phyloP scores from a whole-genome alignment of 1,140 invertebrate genomes.

The Diploscapter pachys region DNA sequence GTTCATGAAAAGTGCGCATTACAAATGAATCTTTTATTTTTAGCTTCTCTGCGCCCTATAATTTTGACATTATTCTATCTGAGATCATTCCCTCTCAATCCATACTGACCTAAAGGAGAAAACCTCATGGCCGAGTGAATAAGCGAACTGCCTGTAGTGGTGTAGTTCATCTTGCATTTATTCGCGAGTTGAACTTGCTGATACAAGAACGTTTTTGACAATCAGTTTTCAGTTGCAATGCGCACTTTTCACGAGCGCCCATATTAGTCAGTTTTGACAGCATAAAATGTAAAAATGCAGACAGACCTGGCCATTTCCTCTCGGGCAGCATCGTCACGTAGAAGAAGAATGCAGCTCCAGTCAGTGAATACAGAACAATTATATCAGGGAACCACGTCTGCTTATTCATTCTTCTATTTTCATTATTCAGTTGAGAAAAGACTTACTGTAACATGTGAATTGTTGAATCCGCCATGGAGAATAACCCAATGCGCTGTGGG shows the following conservation, averaged over 20 bases:
- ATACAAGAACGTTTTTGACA: not conserved
- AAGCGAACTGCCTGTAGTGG: too few relatives aligned
- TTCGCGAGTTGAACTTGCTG: not conserved
- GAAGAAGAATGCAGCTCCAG: constrained; percentile 80
- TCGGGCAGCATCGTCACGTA: constrained; percentile 76
- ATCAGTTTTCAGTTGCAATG: not conserved
- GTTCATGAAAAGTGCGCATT: too few relatives aligned
- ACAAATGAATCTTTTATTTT: too few relatives aligned
- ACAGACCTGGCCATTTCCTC: constrained; percentile 68
- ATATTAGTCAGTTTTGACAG: not conserved
- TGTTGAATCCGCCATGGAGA: constrained; percentile 79
- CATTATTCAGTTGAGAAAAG: not conserved
- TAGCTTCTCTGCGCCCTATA: not conserved
- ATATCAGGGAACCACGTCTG: constrained; percentile 80
- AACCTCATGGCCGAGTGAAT: too few relatives aligned
- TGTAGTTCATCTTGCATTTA: not conserved
- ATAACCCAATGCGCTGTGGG: constrained; percentile 86
- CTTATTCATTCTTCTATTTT: constrained; percentile 57
- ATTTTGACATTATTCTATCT: not conserved
- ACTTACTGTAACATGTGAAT: constrained; percentile 66
- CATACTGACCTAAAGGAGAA: not conserved
- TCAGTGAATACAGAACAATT: constrained; percentile 81
- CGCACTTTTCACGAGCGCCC: too few relatives aligned
- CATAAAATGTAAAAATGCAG: not conserved
- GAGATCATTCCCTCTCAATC: not conserved